Evolutionary conservation across 2,113 vertebrate species (phyloP).

Genomic region (Rhombomys opimus): DNA sequence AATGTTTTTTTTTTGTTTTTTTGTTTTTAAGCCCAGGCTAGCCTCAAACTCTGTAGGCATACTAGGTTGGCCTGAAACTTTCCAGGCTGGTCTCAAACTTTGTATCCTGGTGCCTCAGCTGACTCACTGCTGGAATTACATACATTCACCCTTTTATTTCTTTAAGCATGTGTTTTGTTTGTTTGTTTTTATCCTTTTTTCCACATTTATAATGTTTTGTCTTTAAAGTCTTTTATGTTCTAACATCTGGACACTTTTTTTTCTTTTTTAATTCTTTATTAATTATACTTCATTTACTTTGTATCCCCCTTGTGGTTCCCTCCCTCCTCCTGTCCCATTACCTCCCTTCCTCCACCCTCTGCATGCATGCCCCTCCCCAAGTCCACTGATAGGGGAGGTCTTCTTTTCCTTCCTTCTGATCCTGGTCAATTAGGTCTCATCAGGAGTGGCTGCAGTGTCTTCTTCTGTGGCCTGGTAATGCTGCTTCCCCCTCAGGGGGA

Average conservation of each 20-base stretch:
- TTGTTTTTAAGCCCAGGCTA: not conserved
- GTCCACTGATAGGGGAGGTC: no score
- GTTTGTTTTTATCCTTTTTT: not conserved
- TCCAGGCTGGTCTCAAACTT: not conserved
- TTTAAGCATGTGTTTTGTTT: not conserved
- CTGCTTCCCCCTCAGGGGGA: no score
- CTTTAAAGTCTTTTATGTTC: constrained; percentile 28
- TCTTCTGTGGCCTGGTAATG: no score
- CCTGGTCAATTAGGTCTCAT: no score
- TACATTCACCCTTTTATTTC: not conserved
- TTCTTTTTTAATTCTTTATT: no score
- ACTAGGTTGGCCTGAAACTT: not conserved
- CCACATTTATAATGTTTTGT: not conserved
- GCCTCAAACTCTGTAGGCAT: not conserved
- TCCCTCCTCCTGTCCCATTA: no score
- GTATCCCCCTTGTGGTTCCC: no score
- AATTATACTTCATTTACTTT: no score
- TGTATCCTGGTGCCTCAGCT: not conserved
- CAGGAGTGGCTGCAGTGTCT: no score
- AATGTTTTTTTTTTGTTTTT: not conserved
- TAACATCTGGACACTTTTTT: not conserved
- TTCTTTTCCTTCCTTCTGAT: no score
- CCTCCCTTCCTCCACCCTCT: no score
- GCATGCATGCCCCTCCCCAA: no score
- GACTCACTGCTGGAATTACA: not conserved